A percentile compares a stretch with the other conserved stretches of the same genome.
phyloP scores from a whole-genome alignment of 2,113 vertebrate genomes.

The Spea multiplicata region DNA sequence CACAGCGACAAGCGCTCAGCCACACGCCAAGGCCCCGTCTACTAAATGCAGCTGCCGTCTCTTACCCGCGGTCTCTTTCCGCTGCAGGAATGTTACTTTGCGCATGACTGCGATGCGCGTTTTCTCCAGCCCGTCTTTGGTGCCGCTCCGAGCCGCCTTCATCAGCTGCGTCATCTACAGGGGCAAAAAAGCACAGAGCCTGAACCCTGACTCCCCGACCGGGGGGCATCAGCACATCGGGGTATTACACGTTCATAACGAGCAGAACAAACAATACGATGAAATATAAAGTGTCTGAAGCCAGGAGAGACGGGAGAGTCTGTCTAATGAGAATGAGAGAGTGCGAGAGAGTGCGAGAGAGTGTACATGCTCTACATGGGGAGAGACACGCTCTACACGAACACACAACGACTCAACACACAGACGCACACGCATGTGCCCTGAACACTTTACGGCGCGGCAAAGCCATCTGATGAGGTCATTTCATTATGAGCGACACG shows the following conservation, averaged over 20 bases:
- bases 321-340: background rate
- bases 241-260: background rate
- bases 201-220: background rate
- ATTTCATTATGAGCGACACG: too few species aligned
- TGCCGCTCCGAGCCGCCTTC: slow-evolving; percentile 89
- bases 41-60: background rate
- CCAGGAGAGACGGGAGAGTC: background rate
- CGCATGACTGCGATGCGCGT: slow-evolving; percentile 90
- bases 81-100: slow-evolving; percentile 85
- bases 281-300: background rate
- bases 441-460: too few species aligned
- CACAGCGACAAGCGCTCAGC: background rate
- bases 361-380: background rate
- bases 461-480: too few species aligned
- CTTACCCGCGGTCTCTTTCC: slow-evolving; percentile 79
- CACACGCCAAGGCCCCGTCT: background rate
- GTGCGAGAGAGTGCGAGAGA: background rate
- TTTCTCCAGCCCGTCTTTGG: slow-evolving; percentile 91
- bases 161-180: slow-evolving; percentile 91
- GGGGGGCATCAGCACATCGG: background rate
- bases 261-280: background rate
- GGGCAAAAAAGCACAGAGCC: accelerated
- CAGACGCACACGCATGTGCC: too few species aligned
- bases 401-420: too few species aligned
- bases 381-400: background rate